Evolutionary conservation across 2,888 invertebrate genomes (phyloP), one percentile per base, ranked within the genome.

Genomic region (Lasioglossum villosulum): DNA sequence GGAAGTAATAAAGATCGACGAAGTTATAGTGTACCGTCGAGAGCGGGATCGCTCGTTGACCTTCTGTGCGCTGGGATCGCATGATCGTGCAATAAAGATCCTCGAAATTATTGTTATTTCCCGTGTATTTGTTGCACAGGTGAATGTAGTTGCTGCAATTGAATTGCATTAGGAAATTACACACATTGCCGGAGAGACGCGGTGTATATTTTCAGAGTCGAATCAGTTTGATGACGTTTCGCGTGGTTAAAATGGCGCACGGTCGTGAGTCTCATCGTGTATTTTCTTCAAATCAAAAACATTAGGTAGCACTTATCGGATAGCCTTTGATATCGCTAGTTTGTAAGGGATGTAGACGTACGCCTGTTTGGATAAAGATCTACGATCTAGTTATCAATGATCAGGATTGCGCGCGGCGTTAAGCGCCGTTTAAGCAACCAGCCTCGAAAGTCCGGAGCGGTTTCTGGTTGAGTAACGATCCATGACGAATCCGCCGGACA

Each of bases 401-500:
- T 48, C 83, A 63, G 30, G 71, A 63, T 63, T 63, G 77, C 83
- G 77, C 83, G 30, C 48, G 59, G 70, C 59, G 84, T 63, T 78
- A 80, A 85, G 82, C 79, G 87, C 75, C 78, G 86, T 37, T 83
- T 66, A 85, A 88, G 86, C 85, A 80, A 84, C 68, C 79, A 86
- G 56, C 45, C 78, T 82, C 42, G 73, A 74, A 80, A 76, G 80
- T 78, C 68, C 30, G n/a, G 34, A 52, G 72, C 78, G 48, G 83
- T 82, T 82, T 77, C 82, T 78, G 81, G 86, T 78, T 89, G 89
- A 88, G 80, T 90, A 91, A 91, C 92, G 92, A 91, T 88, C 91
- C 91, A n/a, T 91, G 90, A 90, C 91, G 84, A 91, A 91, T 92
- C 82, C 88, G 85, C 80, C 86, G 91, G 91, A 90, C 90, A 30